Conservation (phyloP, 2,113 vertebrate species). For the Atractosteus spatula region DNA sequence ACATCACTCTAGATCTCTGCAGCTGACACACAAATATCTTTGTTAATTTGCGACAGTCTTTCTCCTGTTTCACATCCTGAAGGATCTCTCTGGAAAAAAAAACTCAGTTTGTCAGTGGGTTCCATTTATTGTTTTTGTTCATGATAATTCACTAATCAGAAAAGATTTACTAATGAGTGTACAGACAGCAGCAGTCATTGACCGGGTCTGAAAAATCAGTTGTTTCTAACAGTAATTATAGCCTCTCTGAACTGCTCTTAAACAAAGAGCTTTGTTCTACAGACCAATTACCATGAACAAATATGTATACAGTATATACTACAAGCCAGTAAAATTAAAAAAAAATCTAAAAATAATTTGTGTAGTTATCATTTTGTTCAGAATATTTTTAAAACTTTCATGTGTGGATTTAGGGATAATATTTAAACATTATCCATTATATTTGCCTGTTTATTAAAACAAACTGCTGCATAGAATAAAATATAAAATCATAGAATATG, state of each 20-base stretch:
- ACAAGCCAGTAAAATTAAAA: not conserved
- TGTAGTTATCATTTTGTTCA: no score
- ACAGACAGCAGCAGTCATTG: conserved; percentile 70
- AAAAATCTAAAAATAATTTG: no score
- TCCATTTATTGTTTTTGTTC: not conserved
- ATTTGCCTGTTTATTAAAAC: no score
- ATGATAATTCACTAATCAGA: conserved; percentile 46
- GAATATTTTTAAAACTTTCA: no score
- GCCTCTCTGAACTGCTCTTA: conserved; percentile 72
- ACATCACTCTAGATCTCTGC: not conserved
- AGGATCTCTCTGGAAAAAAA: not conserved
- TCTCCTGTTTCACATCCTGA: not conserved
- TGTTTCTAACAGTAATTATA: conserved; percentile 68
- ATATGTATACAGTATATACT: conserved; percentile 38
- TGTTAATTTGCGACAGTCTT: not conserved
- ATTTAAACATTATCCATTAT: no score
- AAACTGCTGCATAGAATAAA: no score
- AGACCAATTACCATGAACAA: conserved; percentile 77
- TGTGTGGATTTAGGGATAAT: no score
- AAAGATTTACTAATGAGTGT: conserved; percentile 75
- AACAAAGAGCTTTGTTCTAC: conserved; percentile 79
- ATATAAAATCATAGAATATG: no score
- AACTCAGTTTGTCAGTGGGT: not conserved
- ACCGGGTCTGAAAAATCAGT: conserved; percentile 67
- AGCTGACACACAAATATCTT: not conserved